A percentile compares a stretch with the other conserved stretches of the same genome.
Evolutionary conservation across 2,113 vertebrate genomes (phyloP).

Genomic region (Nycticorax nycticorax): DNA sequence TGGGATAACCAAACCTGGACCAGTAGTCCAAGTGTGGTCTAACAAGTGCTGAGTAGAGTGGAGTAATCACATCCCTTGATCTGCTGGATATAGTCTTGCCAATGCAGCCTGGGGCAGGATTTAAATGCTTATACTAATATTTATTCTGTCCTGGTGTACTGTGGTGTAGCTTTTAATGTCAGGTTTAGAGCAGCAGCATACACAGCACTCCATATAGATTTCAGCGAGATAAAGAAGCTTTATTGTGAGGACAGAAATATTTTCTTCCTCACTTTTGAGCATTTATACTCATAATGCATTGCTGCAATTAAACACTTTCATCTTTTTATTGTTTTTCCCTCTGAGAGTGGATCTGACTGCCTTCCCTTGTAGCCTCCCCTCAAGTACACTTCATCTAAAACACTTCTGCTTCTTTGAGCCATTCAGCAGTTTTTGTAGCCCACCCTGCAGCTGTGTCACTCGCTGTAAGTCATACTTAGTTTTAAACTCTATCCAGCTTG

Average conservation of each 20-base stretch:
- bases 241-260: neutral
- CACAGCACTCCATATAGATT: accelerated
- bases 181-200: neutral
- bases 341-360: neutral
- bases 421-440: neutral
- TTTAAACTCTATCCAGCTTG: neutral
- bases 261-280: neutral
- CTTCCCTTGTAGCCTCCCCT: neutral
- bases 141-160: neutral
- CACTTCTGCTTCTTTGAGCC: neutral
- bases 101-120: neutral
- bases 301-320: neutral
- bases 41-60: neutral
- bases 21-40: neutral
- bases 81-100: neutral
- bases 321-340: neutral
- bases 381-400: neutral
- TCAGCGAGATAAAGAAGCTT: neutral
- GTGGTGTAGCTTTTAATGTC: neutral
- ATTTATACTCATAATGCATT: neutral
- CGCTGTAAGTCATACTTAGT: neutral
- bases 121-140: neutral
- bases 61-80: neutral
- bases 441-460: neutral
- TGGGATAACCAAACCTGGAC: neutral